Conservation (phyloP, 2,888 invertebrate species). For the Yponomeuta malinellus region DNA sequence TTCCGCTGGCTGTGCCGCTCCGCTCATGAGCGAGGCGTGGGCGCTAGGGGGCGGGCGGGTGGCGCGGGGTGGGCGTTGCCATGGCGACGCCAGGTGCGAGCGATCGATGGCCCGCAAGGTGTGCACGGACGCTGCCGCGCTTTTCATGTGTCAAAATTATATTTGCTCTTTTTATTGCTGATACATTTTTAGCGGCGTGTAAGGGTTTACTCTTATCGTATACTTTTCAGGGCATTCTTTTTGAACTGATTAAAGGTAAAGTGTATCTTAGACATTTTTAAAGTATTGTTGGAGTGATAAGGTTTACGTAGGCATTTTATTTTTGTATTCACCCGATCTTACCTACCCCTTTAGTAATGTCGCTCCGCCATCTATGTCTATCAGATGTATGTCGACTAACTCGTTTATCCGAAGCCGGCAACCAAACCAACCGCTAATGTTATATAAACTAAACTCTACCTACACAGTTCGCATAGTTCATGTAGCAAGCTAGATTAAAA, state of each 20-base stretch:
- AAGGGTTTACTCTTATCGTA: no score
- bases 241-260: no score
- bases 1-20: constrained; percentile 3
- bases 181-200: not conserved
- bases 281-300: no score
- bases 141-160: not conserved
- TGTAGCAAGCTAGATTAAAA: not conserved
- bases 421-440: not conserved
- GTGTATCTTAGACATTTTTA: no score
- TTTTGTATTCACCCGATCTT: no score
- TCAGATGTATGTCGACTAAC: not conserved
- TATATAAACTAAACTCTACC: not conserved
- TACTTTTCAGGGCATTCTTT: no score
- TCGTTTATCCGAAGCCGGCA: not conserved
- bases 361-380: not conserved
- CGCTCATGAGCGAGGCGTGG: constrained; percentile 1
- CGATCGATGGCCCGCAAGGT: constrained; percentile 43
- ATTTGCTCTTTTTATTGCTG: not conserved
- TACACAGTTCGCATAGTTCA: not conserved
- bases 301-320: no score
- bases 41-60: not conserved
- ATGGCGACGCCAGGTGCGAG: constrained; percentile 54
- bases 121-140: constrained; percentile 26
- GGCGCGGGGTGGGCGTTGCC: constrained; percentile 37
- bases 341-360: no score